Evolutionary conservation across 1,140 invertebrate species (phyloP).

Genomic region (Bombus waltoni): DNA sequence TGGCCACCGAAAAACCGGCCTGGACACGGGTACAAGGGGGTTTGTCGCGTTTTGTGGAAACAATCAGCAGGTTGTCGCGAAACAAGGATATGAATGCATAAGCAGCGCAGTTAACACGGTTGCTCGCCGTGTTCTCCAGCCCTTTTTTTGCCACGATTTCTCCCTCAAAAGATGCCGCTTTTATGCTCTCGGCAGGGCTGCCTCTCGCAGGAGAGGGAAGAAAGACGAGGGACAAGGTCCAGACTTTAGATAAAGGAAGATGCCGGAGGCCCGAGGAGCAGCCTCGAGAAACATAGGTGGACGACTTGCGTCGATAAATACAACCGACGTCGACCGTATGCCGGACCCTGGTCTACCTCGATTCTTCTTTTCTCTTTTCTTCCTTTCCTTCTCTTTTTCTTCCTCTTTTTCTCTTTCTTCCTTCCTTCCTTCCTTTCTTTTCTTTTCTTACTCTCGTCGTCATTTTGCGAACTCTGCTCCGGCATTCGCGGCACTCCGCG

Average conservation of each 20-base stretch:
- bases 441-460: not conserved
- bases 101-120: slow-evolving; percentile 79
- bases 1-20: slow-evolving; percentile 66
- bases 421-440: slow-evolving; percentile 29
- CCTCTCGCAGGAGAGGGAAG: not conserved
- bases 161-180: slow-evolving; percentile 77
- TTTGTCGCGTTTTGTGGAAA: slow-evolving; percentile 81
- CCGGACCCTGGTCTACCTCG: slow-evolving; percentile 49
- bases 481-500: slow-evolving; percentile 61
- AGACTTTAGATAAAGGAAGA: slow-evolving; percentile 1
- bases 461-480: slow-evolving; percentile 60
- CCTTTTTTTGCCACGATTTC: slow-evolving; percentile 66
- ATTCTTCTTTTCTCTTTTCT: slow-evolving; percentile 59
- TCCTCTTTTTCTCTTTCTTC: slow-evolving; percentile 15
- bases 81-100: slow-evolving; percentile 82
- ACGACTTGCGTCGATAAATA: slow-evolving; percentile 74
- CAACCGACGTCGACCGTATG: slow-evolving; percentile 70
- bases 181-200: slow-evolving; percentile 37
- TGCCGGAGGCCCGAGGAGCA: not conserved
- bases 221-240: not conserved
- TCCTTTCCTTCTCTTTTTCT: slow-evolving; percentile 17
- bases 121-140: slow-evolving; percentile 73
- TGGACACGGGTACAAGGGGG: slow-evolving; percentile 63
- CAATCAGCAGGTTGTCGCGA: slow-evolving; percentile 77
- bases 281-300: slow-evolving; percentile 44